A percentile compares a stretch with the other conserved stretches of the same genome.
Conservation (phyloP, 2,797 vertebrate species). For the Chelmon rostratus region DNA sequence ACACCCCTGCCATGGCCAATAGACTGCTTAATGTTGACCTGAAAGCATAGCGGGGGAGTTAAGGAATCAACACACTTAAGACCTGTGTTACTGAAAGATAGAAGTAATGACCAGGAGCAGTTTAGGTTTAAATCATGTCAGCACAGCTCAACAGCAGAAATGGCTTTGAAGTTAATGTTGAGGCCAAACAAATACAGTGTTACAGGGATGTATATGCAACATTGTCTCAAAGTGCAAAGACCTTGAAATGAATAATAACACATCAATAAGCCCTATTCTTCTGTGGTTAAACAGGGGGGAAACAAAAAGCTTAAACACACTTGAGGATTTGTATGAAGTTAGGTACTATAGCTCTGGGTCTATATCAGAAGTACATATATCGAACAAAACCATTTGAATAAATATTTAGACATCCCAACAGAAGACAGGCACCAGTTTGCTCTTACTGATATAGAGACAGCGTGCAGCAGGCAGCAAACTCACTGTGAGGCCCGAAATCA, state of each 20-base stretch:
- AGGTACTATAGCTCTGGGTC: slow-evolving; percentile 12
- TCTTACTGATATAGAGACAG: slow-evolving; percentile 46
- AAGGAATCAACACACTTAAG: slow-evolving; percentile 73
- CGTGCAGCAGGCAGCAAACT: slow-evolving; percentile 56
- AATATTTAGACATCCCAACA: slow-evolving; percentile 66
- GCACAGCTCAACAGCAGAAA: slow-evolving; percentile 23
- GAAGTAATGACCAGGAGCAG: slow-evolving; percentile 54
- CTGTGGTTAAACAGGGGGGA: not conserved
- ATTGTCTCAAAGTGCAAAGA: slow-evolving; percentile 6
- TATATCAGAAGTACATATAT: slow-evolving; percentile 14
- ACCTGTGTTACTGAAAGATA: slow-evolving; percentile 53
- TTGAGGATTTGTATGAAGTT: not conserved
- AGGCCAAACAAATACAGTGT: not conserved
- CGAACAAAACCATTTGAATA: slow-evolving; percentile 49
- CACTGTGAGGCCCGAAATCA: slow-evolving; percentile 74
- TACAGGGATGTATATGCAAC: slow-evolving; percentile 8
- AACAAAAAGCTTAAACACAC: slow-evolving; percentile 10
- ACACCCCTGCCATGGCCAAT: slow-evolving; percentile 80
- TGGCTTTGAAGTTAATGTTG: slow-evolving; percentile 39
- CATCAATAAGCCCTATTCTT: not conserved
- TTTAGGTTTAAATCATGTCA: slow-evolving; percentile 48
- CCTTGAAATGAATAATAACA: not conserved
- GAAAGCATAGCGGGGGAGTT: slow-evolving; percentile 72
- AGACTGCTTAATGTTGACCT: slow-evolving; percentile 80
- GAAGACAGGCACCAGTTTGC: slow-evolving; percentile 51